Conservation (phyloP, 2,113 vertebrate genomes). For the Salminus brasiliensis region DNA sequence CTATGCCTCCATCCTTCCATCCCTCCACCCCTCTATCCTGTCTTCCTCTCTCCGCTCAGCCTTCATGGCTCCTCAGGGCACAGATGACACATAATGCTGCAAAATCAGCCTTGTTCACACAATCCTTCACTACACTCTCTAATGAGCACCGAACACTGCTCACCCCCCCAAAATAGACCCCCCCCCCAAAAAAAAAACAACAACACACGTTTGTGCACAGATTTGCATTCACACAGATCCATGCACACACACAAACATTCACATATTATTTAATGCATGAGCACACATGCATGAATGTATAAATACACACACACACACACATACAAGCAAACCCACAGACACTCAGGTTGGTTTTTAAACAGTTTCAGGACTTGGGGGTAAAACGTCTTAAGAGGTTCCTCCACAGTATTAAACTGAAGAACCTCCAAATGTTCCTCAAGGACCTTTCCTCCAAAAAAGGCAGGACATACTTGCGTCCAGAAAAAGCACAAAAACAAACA, state of each 20-base stretch:
- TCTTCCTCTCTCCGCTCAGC: slow-evolving; percentile 40
- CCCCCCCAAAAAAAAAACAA: neutral
- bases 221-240: neutral
- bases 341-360: no score
- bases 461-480: no score
- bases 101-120: slow-evolving; percentile 32
- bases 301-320: slow-evolving; percentile 21
- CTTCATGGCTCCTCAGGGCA: slow-evolving; percentile 61
- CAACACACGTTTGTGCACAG: slow-evolving; percentile 31
- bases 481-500: no score
- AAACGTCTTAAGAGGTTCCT: no score
- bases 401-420: no score
- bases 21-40: slow-evolving; percentile 30
- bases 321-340: neutral
- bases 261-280: neutral
- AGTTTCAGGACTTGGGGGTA: no score
- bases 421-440: no score
- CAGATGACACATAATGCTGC: slow-evolving; percentile 63
- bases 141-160: slow-evolving; percentile 47
- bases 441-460: no score
- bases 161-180: neutral
- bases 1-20: slow-evolving; percentile 19
- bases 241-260: neutral
- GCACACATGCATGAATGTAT: slow-evolving; percentile 7
- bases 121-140: slow-evolving; percentile 39